A percentile compares a stretch with the other conserved stretches of the same genome.
Evolutionary conservation across 2,888 invertebrate species (phyloP).

Genomic region (Drosophila siamana): DNA sequence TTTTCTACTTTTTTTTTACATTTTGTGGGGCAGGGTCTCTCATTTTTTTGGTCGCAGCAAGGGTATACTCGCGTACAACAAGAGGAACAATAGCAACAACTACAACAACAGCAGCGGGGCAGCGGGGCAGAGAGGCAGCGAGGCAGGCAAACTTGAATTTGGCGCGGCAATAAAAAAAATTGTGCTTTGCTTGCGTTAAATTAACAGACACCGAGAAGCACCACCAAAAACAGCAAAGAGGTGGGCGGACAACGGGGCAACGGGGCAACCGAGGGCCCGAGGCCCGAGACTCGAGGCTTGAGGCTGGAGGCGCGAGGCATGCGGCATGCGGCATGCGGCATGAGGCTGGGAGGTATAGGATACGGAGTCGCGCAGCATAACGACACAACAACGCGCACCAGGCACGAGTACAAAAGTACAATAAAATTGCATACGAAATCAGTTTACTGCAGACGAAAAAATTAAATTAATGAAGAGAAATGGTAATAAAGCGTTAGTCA

Average conservation of each 20-base stretch:
- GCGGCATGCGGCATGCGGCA: not conserved
- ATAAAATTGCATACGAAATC: conserved; percentile 81
- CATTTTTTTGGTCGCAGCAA: conserved; percentile 14
- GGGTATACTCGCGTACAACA: conserved; percentile 41
- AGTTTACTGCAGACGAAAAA: conserved; percentile 81
- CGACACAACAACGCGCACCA: conserved; percentile 80
- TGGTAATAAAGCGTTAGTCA: conserved; percentile 81
- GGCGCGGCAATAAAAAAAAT: conserved; percentile 78
- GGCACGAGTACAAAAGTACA: conserved; percentile 81
- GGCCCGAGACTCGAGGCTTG: no score
- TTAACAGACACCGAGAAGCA: conserved; percentile 71
- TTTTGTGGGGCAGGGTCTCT: not conserved
- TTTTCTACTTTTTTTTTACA: not conserved
- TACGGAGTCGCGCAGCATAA: conserved; percentile 47
- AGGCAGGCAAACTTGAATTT: conserved; percentile 75
- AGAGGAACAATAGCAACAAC: conserved; percentile 11
- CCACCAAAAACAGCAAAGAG: conserved; percentile 44
- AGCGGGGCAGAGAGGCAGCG: conserved; percentile 26
- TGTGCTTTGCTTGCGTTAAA: conserved; percentile 60
- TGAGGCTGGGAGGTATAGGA: not conserved
- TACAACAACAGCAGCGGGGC: not conserved
- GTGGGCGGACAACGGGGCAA: conserved; percentile 11
- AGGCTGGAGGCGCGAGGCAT: not conserved
- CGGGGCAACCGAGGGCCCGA: not conserved
- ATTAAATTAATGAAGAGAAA: conserved; percentile 80